Percentiles rank a stretch among this genome's conserved stretches.
phyloP scores from a whole-genome alignment of 1,140 invertebrate species.

The Brachionus rubens region DNA sequence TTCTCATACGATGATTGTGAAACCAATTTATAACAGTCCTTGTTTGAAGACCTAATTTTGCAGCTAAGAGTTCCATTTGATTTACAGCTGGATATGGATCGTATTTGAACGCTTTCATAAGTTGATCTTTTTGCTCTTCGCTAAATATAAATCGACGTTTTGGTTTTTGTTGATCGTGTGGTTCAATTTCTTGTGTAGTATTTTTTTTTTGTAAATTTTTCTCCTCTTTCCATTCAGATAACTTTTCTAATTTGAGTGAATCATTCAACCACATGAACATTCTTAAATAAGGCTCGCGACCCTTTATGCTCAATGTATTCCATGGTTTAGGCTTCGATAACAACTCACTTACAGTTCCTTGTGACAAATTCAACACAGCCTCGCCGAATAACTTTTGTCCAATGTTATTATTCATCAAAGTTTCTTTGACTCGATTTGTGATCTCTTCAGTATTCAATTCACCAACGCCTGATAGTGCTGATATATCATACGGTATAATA shows the following conservation, averaged over 20 bases:
- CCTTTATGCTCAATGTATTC: constrained; percentile 98
- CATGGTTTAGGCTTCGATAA: constrained; percentile 96
- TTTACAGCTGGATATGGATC: constrained; percentile 88
- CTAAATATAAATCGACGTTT: constrained; percentile 76
- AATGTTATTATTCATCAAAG: constrained; percentile 89
- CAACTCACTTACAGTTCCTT: constrained; percentile 89
- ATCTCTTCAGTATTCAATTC: constrained; percentile 93
- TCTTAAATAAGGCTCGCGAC: constrained; percentile 91
- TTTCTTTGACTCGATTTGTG: constrained; percentile 94
- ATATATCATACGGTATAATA: constrained; percentile 45
- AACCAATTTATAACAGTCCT: constrained; percentile 95
- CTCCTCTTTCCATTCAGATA: constrained; percentile 72
- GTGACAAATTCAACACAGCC: constrained; percentile 87
- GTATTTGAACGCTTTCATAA: constrained; percentile 80
- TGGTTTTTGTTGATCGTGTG: constrained; percentile 24
- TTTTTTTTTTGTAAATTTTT: constrained; percentile 10
- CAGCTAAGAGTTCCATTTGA: constrained; percentile 84
- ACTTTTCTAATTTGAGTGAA: constrained; percentile 80
- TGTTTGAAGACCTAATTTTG: constrained; percentile 83
- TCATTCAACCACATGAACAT: constrained; percentile 97
- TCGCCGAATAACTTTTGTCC: constrained; percentile 98
- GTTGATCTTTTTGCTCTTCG: constrained; percentile 89
- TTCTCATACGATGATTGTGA: constrained; percentile 90
- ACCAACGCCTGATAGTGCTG: constrained; percentile 68
- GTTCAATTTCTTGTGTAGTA: background rate